These are phyloP conservation scores for Myopa tessellatipennis DNA, from an alignment of 2,888 invertebrate genomes.

Conservation along the genomic window DNA sequence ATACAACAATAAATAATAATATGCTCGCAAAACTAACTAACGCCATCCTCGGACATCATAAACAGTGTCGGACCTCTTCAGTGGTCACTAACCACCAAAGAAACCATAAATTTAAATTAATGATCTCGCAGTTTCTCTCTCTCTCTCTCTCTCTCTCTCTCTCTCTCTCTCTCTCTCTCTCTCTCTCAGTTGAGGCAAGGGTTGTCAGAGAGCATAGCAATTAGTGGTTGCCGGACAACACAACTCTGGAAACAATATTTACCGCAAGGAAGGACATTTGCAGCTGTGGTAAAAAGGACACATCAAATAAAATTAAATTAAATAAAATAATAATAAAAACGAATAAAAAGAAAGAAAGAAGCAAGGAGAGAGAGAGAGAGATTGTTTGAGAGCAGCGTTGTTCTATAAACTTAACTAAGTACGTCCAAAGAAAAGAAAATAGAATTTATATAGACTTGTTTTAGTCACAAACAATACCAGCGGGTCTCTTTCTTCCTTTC, in stretches of 20 bases:
- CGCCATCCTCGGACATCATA: background rate
- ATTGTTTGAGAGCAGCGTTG: too few species aligned
- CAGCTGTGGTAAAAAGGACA: slow-evolving; percentile 3
- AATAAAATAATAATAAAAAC: background rate
- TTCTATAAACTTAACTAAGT: background rate
- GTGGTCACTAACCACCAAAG: slow-evolving; percentile 50
- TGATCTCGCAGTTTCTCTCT: slow-evolving; percentile 53
- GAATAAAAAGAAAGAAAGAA: background rate
- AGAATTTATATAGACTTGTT: background rate
- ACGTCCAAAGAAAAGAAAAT: background rate
- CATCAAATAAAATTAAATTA: slow-evolving; percentile 8
- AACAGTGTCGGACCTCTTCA: background rate
- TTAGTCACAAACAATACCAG: background rate
- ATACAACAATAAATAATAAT: too few species aligned
- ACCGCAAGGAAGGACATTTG: background rate
- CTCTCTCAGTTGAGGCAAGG: slow-evolving; percentile 46
- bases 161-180: too few species aligned
- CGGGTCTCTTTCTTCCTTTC: background rate
- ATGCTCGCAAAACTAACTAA: background rate
- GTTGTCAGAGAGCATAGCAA: slow-evolving; percentile 42
- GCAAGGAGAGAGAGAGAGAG: background rate
- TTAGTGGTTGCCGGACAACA: slow-evolving; percentile 40
- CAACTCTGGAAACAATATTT: slow-evolving; percentile 18
- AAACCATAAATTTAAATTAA: slow-evolving; percentile 66
- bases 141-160: slow-evolving; percentile 50